These are phyloP conservation scores for Morelia viridis DNA, from an alignment of 2,797 vertebrate genomes.

Conservation along the genomic window DNA sequence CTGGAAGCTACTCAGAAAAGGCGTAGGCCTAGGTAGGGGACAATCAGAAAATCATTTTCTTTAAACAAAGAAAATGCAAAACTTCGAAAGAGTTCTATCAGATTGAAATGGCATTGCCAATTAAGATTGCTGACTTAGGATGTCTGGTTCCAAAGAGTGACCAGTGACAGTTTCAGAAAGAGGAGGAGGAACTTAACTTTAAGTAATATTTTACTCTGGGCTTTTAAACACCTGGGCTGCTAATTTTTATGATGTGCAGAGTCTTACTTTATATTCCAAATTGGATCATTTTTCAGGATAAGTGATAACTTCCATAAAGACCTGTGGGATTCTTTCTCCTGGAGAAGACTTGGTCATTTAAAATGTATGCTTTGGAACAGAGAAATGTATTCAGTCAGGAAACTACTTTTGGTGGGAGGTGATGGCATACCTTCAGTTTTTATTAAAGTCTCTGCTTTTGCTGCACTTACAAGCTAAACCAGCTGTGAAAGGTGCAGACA, in stretches of 20 bases:
- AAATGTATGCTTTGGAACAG: constrained; percentile 43
- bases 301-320: neutral
- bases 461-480: constrained; percentile 71
- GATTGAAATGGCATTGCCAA: neutral
- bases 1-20: neutral
- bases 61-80: neutral
- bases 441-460: constrained; percentile 60
- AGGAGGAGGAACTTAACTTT: neutral
- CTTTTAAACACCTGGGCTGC: neutral
- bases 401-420: constrained; percentile 27
- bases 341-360: constrained; percentile 23
- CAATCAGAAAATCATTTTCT: neutral
- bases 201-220: neutral
- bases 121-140: neutral
- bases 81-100: neutral
- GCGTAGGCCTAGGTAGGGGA: neutral
- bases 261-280: neutral
- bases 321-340: neutral
- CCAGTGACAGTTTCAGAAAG: neutral
- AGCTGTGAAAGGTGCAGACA: constrained; percentile 71
- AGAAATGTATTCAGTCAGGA: constrained; percentile 40
- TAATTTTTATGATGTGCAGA: neutral
- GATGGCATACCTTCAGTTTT: constrained; percentile 65
- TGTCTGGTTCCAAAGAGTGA: neutral
- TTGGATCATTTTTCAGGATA: neutral